Base-by-base conservation (phyloP, 2,113 vertebrate species). In the Toxotes chatareus region DNA sequence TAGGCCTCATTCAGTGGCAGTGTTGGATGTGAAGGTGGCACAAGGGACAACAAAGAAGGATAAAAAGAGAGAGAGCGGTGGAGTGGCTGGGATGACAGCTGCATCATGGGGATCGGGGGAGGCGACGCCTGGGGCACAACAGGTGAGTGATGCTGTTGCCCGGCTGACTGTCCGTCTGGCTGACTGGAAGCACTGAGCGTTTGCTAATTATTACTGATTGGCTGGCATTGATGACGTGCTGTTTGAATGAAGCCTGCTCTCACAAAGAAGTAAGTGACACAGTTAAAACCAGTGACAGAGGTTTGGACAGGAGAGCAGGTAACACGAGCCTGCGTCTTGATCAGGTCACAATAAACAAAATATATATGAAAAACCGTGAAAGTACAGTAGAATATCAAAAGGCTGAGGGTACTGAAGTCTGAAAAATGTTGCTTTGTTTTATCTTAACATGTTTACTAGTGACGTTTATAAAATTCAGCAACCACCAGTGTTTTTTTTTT, bases 101-200 rank as follows among this genome's bases (percentile, higher is more conserved):
- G 92, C 89, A 76, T 84, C 87, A 91, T 85, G 83, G 86, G 84
- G 86, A 83, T 73, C 56, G 56, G 84, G 73, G 77, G 80, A 56
- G 86, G 85, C 10, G 51, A 59, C 51, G 91, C 87, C 85, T 27
- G 66, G 80, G 63, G 82, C 86, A 86, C 83, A 85, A 91, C 91
- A 95, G 94, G 94, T 95, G 91, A 95, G 94, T 83, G 87, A 86
- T 73, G 87, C 84, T 85, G 88, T 74, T 44, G 42, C 51, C 81
- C 67, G 74, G 86, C 72, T 79, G 73, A 81, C 79, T 23, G 82
- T 72, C 67, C 69, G 90, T 82, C 88, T 87, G 90, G 7, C 32
- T 13, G 71, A 60, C 82, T 76, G 80, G 80, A 75, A 53, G 68
- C 84, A 73, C 76, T 76, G 78, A 87, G 69, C 59, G 46, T 65